phyloP scores from a whole-genome alignment of 2,797 vertebrate genomes.

The Bucorvus abyssinicus region DNA sequence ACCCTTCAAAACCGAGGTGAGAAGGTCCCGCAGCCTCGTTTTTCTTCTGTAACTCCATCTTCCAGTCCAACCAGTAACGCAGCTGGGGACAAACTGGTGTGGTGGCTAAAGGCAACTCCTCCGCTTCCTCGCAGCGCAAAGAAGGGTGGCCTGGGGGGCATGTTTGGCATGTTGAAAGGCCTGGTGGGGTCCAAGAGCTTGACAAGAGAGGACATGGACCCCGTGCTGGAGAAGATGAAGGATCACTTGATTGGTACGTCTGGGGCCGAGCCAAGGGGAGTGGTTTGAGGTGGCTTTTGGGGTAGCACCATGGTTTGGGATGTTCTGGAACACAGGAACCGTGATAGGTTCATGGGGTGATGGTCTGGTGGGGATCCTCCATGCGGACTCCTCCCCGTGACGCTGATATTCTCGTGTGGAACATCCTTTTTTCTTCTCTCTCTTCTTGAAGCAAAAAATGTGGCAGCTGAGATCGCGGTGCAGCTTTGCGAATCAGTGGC shows the following conservation, averaged over 20 bases:
- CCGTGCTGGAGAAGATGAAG: slow-evolving; percentile 95
- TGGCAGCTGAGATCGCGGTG: slow-evolving; percentile 93
- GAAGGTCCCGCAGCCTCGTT: neutral
- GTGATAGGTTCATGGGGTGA: neutral
- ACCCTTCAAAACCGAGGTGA: slow-evolving; percentile 72
- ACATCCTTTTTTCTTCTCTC: neutral
- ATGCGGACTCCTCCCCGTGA: neutral
- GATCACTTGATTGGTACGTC: slow-evolving; percentile 92
- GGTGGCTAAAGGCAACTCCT: neutral
- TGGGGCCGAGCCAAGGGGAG: accelerated
- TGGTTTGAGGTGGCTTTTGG: neutral
- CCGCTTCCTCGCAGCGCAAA: slow-evolving; percentile 74
- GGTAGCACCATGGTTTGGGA: accelerated
- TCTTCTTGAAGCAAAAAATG: slow-evolving; percentile 87
- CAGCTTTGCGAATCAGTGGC: slow-evolving; percentile 96
- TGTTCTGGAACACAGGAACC: neutral
- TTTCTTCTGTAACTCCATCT: neutral
- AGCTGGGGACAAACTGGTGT: neutral
- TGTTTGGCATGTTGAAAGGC: slow-evolving; percentile 98
- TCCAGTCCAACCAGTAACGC: neutral
- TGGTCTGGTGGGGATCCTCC: accelerated
- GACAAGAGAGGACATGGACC: slow-evolving; percentile 90
- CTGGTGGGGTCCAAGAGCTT: slow-evolving; percentile 96
- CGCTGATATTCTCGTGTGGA: accelerated
- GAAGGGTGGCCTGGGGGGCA: slow-evolving; percentile 88